These are phyloP conservation scores for Telmatherina bonti DNA, from an alignment of 2,797 vertebrate species.

Conservation along the genomic window DNA sequence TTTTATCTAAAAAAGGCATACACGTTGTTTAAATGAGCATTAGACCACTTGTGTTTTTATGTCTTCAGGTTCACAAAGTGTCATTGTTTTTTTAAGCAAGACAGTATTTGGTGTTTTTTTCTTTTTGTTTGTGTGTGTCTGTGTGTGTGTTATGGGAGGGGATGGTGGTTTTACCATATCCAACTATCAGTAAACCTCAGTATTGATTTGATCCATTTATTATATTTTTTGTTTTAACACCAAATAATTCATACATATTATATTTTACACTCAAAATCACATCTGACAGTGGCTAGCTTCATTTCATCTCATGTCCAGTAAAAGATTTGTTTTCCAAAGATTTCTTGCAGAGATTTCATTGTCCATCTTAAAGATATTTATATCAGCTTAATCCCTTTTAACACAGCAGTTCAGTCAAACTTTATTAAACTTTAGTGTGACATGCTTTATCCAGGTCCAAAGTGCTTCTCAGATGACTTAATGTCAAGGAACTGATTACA, in stretches of 20 bases:
- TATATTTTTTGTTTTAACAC: no score
- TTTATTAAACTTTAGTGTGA: neutral
- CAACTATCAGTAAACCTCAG: no score
- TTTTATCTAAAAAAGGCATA: no score
- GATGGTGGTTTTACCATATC: no score
- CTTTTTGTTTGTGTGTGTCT: no score
- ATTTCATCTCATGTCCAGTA: conserved; percentile 5
- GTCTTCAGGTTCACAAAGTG: neutral
- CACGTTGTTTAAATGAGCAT: neutral
- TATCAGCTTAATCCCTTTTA: conserved; percentile 4
- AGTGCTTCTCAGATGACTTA: neutral
- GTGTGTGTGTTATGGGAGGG: no score
- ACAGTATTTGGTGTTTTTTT: no score
- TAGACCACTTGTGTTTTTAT: neutral
- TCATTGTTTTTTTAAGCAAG: neutral
- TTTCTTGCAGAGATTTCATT: neutral
- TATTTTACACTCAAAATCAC: no score
- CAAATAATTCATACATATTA: no score
- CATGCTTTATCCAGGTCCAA: neutral
- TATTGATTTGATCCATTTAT: no score
- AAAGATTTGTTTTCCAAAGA: neutral
- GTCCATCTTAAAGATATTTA: neutral
- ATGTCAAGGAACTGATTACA: neutral
- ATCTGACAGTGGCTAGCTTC: neutral
- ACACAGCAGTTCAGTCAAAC: neutral